These are phyloP conservation scores for Cyanistes caeruleus DNA, from an alignment of 2,113 vertebrate genomes.

Conservation along the genomic window DNA sequence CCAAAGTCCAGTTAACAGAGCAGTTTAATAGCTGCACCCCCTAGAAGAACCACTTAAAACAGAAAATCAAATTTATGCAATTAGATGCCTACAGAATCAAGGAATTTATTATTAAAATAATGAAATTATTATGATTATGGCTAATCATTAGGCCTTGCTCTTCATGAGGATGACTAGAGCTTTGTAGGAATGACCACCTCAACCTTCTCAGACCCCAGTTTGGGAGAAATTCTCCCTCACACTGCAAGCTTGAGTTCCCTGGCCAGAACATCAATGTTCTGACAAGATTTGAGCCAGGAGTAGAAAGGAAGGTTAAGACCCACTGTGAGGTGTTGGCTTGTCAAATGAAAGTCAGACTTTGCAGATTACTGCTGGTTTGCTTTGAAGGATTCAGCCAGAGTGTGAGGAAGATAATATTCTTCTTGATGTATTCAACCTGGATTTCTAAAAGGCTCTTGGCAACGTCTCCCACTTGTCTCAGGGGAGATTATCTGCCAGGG, in stretches of 20 bases:
- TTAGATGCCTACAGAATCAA: background rate
- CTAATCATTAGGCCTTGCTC: background rate
- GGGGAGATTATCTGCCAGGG: background rate
- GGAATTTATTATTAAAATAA: background rate
- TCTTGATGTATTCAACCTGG: background rate
- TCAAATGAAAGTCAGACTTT: background rate
- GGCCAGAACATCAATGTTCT: background rate
- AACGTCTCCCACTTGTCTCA: background rate
- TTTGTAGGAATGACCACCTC: background rate
- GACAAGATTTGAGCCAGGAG: background rate
- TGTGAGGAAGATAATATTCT: background rate
- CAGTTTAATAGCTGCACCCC: background rate
- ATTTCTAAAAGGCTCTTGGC: background rate
- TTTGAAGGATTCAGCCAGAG: background rate
- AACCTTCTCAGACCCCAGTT: background rate
- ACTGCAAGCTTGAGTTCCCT: background rate
- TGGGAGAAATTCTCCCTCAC: background rate
- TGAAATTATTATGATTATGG: background rate
- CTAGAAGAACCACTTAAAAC: background rate
- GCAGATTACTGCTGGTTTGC: background rate
- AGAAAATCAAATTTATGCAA: background rate
- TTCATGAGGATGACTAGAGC: background rate
- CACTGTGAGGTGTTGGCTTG: background rate
- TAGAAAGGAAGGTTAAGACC: background rate
- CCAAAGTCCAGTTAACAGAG: constrained; percentile 41